Conservation (phyloP, 2,797 vertebrate genomes). For the Sparus aurata region DNA sequence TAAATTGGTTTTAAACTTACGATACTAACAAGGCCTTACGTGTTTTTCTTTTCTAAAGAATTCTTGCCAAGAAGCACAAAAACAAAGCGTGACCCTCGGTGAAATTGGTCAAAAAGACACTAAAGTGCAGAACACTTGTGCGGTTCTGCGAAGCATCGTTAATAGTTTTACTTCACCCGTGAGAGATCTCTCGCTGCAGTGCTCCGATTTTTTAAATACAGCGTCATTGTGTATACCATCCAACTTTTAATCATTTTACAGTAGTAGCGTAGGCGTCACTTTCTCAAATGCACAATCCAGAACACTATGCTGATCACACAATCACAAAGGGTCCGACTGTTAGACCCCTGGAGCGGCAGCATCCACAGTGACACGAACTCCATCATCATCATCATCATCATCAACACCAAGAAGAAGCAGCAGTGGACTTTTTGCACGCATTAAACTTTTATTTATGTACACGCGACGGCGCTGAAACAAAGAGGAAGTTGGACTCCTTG, state of each 20-base stretch:
- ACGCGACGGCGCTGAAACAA: conserved; percentile 41
- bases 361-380: conserved; percentile 21
- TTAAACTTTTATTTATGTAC: conserved; percentile 73
- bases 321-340: conserved; percentile 54
- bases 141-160: conserved; percentile 29
- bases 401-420: conserved; percentile 15
- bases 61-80: conserved; percentile 81
- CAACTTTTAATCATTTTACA: conserved; percentile 63
- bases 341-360: neutral
- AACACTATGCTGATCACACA: conserved; percentile 78
- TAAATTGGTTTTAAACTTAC: conserved; percentile 83
- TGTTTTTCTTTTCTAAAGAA: conserved; percentile 75
- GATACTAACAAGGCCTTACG: conserved; percentile 82
- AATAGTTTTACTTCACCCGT: conserved; percentile 14
- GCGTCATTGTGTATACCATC: conserved; percentile 69
- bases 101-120: conserved; percentile 72
- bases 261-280: conserved; percentile 52
- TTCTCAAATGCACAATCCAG: conserved; percentile 76
- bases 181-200: no score
- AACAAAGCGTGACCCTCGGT: conserved; percentile 58
- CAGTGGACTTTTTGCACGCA: conserved; percentile 56
- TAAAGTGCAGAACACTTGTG: conserved; percentile 54
- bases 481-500: conserved; percentile 8
- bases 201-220: conserved; percentile 23
- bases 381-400: neutral